phyloP scores from a whole-genome alignment of 1,140 invertebrate genomes.

The Penaeus japonicus region DNA sequence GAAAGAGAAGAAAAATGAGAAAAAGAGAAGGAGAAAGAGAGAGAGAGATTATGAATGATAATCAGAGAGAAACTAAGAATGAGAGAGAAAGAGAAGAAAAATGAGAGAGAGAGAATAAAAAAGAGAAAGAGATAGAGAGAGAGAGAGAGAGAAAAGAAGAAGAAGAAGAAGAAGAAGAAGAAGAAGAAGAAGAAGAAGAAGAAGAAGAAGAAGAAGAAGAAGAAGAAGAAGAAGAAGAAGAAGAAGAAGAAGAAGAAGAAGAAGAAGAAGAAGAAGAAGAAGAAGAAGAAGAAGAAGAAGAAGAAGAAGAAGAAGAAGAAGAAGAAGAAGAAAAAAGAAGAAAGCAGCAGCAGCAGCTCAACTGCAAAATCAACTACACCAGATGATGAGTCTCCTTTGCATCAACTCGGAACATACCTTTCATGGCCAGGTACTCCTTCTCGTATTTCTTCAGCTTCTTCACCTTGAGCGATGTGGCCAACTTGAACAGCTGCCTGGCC shows the following conservation, averaged over 20 bases:
- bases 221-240: background rate
- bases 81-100: background rate
- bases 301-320: background rate
- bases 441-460: constrained; percentile 97
- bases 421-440: constrained; percentile 85
- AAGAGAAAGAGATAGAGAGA: background rate
- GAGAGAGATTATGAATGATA: background rate
- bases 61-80: too few relatives aligned
- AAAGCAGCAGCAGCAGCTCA: too few relatives aligned
- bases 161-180: background rate
- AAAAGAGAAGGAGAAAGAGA: background rate
- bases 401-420: constrained; percentile 69
- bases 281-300: background rate
- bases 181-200: background rate
- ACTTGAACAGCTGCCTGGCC: constrained; percentile 86
- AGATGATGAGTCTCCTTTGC: too few relatives aligned
- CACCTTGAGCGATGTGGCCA: constrained; percentile 89
- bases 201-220: background rate
- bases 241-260: background rate
- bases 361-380: too few relatives aligned
- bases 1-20: background rate
- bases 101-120: background rate
- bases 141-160: background rate
- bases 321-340: background rate
- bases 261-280: background rate